Conservation (phyloP, 2,888 invertebrate genomes). For the Yponomeuta cagnagella region DNA sequence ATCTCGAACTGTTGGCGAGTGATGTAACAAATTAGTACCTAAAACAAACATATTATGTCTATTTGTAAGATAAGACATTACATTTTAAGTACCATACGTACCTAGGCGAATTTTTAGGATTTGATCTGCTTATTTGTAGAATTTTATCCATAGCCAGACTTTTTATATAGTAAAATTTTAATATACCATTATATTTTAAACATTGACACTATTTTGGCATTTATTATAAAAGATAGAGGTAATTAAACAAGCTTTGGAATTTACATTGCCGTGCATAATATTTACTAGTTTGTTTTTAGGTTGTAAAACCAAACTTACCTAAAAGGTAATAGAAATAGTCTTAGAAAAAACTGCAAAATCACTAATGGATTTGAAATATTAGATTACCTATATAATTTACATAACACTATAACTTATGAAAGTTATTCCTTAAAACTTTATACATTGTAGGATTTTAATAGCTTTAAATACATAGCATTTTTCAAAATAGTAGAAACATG, state of each 20-base stretch:
- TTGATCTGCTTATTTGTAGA: too few species aligned
- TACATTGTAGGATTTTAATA: constrained; percentile 41
- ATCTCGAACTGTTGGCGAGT: too few species aligned
- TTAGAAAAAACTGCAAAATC: constrained; percentile 54
- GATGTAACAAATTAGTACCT: too few species aligned
- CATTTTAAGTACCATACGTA: too few species aligned
- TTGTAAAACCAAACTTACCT: not conserved
- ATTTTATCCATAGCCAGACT: not conserved
- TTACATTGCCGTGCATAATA: not conserved
- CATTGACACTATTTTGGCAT: not conserved
- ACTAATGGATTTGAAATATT: constrained; percentile 68
- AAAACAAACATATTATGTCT: too few species aligned
- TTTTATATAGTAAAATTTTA: not conserved
- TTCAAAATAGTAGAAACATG: constrained; percentile 15
- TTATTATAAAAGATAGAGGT: not conserved
- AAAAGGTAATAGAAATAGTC: constrained; percentile 1
- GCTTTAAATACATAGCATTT: constrained; percentile 33
- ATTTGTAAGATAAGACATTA: too few species aligned
- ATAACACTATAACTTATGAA: constrained; percentile 35
- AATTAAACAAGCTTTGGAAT: not conserved
- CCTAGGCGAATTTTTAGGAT: too few species aligned
- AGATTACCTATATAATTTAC: constrained; percentile 10
- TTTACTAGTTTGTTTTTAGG: not conserved
- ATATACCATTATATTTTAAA: not conserved
- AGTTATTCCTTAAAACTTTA: constrained; percentile 36